phyloP scores from a whole-genome alignment of 2,888 invertebrate species.

The Acanthococcus lagerstroemiae region DNA sequence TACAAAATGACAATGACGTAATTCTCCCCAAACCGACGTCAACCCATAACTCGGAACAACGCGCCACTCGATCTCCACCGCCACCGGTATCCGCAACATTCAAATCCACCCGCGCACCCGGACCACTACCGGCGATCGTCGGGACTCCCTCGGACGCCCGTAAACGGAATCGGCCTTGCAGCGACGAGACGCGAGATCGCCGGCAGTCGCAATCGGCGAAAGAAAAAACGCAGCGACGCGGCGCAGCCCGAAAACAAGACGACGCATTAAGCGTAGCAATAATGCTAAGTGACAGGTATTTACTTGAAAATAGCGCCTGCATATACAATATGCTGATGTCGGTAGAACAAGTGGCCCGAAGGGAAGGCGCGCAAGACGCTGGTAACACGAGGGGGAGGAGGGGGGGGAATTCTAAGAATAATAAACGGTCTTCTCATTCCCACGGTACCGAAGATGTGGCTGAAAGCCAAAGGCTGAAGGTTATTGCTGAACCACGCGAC shows the following conservation, averaged over 20 bases:
- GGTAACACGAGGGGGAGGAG: neutral
- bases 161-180: too few relatives aligned
- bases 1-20: too few relatives aligned
- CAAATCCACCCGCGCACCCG: too few relatives aligned
- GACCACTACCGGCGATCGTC: too few relatives aligned
- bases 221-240: neutral
- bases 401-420: constrained; percentile 12
- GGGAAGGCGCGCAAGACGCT: neutral
- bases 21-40: too few relatives aligned
- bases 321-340: neutral
- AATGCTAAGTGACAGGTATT: constrained; percentile 18
- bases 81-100: too few relatives aligned
- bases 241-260: neutral
- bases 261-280: constrained; percentile 3
- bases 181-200: neutral
- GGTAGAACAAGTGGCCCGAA: too few relatives aligned
- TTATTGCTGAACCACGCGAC: constrained; percentile 31
- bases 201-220: neutral
- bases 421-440: constrained; percentile 16
- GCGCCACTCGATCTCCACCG: too few relatives aligned
- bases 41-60: too few relatives aligned
- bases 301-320: constrained; percentile 13
- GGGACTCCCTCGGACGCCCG: too few relatives aligned
- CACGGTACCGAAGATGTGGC: constrained; percentile 24
- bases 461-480: constrained; percentile 24